Percentiles rank a stretch among this genome's conserved stretches.
These are phyloP conservation scores for Meriones unguiculatus DNA, from an alignment of 2,113 vertebrate species.

Conservation along the genomic window DNA sequence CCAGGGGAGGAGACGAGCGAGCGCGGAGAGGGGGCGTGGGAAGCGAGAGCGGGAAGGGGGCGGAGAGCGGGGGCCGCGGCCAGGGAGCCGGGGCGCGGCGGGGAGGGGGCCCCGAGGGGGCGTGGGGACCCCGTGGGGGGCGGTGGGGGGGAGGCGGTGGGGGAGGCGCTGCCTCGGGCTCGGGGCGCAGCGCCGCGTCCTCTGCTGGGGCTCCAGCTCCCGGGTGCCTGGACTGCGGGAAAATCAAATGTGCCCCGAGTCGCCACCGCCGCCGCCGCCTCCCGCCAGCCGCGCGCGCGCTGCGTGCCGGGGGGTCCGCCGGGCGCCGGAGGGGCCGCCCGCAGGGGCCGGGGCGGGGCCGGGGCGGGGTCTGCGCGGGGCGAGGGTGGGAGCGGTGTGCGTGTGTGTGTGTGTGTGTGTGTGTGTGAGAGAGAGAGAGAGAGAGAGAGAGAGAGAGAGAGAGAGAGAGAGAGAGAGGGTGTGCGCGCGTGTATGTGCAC, in stretches of 20 bases:
- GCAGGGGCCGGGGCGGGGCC: constrained; percentile 76
- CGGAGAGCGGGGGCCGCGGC: neutral
- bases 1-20: constrained; percentile 33
- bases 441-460: too few species aligned
- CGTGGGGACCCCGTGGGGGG: neutral
- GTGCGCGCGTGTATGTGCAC: neutral
- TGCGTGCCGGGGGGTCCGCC: neutral
- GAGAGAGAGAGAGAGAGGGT: neutral
- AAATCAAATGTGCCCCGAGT: constrained; percentile 77
- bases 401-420: neutral
- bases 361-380: constrained; percentile 77
- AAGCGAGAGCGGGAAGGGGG: neutral
- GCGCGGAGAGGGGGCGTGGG: neutral
- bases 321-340: constrained; percentile 70
- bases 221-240: constrained; percentile 77
- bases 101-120: neutral
- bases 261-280: constrained; percentile 54
- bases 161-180: constrained; percentile 37
- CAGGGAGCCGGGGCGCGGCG: neutral
- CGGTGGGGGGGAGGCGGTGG: neutral
- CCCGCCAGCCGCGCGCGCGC: neutral
- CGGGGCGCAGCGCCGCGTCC: constrained; percentile 59
- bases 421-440: neutral
- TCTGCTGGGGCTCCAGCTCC: constrained; percentile 55
- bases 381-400: neutral